Evolutionary conservation across 1,140 invertebrate genomes (phyloP).

Genomic region (Lepidostoma basale): DNA sequence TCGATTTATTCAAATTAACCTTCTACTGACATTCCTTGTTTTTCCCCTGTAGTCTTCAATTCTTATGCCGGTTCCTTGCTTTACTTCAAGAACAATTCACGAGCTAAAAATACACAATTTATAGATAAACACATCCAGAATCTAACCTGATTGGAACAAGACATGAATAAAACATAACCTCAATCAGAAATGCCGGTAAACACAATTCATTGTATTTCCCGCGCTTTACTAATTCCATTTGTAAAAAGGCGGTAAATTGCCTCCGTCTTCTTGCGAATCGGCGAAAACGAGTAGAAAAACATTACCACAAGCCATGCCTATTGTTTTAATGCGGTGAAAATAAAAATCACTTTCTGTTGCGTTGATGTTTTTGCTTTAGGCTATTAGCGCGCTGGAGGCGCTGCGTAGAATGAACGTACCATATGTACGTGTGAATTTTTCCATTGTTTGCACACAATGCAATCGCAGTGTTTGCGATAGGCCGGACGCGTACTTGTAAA

Average conservation of each 20-base stretch:
- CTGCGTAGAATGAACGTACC: too few relatives aligned
- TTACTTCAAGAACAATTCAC: too few relatives aligned
- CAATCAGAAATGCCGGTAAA: conserved; percentile 28
- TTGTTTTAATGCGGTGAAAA: background rate
- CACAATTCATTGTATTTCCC: conserved; percentile 32
- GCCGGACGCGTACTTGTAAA: background rate
- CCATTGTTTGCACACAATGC: background rate
- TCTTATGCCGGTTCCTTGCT: too few relatives aligned
- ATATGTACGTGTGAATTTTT: background rate
- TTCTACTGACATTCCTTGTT: too few relatives aligned
- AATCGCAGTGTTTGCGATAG: background rate
- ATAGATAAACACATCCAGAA: background rate
- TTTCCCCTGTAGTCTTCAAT: too few relatives aligned
- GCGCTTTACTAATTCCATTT: conserved; percentile 28
- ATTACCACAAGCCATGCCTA: background rate
- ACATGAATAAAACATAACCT: conserved; percentile 36
- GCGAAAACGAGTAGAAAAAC: background rate
- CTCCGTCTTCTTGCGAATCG: too few relatives aligned
- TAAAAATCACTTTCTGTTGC: background rate
- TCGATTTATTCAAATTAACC: too few relatives aligned
- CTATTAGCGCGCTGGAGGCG: background rate
- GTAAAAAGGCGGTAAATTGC: background rate
- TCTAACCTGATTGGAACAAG: background rate
- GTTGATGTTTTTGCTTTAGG: background rate
- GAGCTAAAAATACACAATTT: too few relatives aligned